Evolutionary conservation across 1,140 invertebrate genomes (phyloP).

Genomic region (Drosophila miranda): DNA sequence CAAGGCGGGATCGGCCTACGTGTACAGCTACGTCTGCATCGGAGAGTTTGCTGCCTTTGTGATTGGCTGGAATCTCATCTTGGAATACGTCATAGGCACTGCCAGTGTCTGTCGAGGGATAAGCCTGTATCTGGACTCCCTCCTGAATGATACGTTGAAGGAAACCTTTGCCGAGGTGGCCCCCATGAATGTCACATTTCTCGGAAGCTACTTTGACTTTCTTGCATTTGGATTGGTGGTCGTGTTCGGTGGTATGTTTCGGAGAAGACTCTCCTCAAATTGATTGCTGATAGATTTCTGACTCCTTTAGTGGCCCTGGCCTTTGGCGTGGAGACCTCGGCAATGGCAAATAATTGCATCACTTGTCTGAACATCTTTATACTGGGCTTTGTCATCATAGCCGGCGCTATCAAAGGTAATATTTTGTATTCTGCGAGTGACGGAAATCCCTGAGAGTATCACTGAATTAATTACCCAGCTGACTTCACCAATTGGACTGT

Average conservation of each 20-base stretch:
- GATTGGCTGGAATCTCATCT: slow-evolving; percentile 94
- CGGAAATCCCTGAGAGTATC: too few relatives aligned
- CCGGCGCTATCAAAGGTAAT: slow-evolving; percentile 89
- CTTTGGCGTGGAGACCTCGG: slow-evolving; percentile 93
- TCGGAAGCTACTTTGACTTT: slow-evolving; percentile 88
- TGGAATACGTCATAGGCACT: slow-evolving; percentile 95
- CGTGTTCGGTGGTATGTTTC: slow-evolving; percentile 84
- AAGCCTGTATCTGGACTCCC: slow-evolving; percentile 89
- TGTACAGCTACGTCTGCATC: slow-evolving; percentile 94
- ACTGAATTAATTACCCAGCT: slow-evolving; percentile 29
- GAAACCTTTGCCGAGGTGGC: slow-evolving; percentile 81
- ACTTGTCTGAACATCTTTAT: slow-evolving; percentile 92
- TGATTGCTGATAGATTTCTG: neutral
- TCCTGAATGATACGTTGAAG: slow-evolving; percentile 83
- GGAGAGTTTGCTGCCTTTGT: slow-evolving; percentile 92
- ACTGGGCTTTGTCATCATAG: slow-evolving; percentile 91
- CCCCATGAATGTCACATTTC: slow-evolving; percentile 84
- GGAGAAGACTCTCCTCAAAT: too few relatives aligned
- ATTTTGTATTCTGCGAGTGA: neutral
- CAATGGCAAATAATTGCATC: slow-evolving; percentile 92
- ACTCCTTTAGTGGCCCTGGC: slow-evolving; percentile 84
- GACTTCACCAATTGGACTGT: slow-evolving; percentile 60
- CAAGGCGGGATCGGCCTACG: slow-evolving; percentile 92
- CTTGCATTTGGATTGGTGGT: slow-evolving; percentile 86
- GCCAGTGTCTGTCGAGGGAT: slow-evolving; percentile 93